Evolutionary conservation across 2,888 invertebrate genomes (phyloP), one percentile per base, ranked within the genome.

Genomic region (Drosophila neoperkinsi): DNA sequence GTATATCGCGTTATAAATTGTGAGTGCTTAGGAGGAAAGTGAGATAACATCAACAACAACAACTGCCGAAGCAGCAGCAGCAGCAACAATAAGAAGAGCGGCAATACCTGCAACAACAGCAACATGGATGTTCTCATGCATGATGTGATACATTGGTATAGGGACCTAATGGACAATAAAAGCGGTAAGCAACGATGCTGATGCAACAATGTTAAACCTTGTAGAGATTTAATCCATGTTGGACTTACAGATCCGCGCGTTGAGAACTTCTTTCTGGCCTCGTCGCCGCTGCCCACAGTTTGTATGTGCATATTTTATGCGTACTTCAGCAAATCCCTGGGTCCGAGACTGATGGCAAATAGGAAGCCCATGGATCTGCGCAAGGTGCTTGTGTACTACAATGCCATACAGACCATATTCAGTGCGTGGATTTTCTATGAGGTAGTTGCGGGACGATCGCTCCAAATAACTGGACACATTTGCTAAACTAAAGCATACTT

Each of bases 341-440:
- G 98, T 72, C 98, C 98, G 59, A 94, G 95, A 88, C 93, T 97
- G 66, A 99, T 99, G 98, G 96, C 96, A 88, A 97, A 98, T 93
- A 95, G 98, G 78, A 97, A 98, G 94, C 97, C 98, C 51, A 96
- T 97, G 94, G 96, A 97, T 91, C 94, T 98, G 77, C 95, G 97
- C 87, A 95, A 95, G 85, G 93, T 96, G 68, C 95, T 99, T 91
- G 95, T 98, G 84, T 93, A 96, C 79, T 98, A 98, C 94, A 99
- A 99, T 94, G 94, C 98, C 81, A 95, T 96, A 91, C 98, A 98
- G 95, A 98, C 98, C 36, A 91, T 97, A 84, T 96, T 98, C 94
- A 98, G 98, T 92, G 95, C 96, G 74, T 98, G 97, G 96, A 96
- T 98, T 93, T 98, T 98, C 94, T 96, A 97, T 93, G 98, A 98